Evolutionary conservation across 1,140 invertebrate species (phyloP).

Genomic region (Metopolophium dirhodum): DNA sequence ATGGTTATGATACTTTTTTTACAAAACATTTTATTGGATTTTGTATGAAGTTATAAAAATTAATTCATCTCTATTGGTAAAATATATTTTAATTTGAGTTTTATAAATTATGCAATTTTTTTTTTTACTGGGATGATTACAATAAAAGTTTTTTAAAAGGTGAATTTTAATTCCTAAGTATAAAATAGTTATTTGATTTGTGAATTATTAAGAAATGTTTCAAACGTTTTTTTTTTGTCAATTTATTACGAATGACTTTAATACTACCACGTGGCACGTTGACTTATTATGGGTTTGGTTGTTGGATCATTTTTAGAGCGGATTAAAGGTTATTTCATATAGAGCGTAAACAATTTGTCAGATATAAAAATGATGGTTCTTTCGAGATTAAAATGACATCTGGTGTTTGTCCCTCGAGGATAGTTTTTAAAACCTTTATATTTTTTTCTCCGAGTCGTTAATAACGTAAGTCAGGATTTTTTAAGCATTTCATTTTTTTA

Average conservation of each 20-base stretch:
- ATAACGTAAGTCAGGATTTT: constrained; percentile 20
- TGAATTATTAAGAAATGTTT: neutral
- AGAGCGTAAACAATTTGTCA: constrained; percentile 39
- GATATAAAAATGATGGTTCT: neutral
- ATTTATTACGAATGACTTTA: neutral
- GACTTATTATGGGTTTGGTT: neutral
- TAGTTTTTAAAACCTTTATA: constrained; percentile 14
- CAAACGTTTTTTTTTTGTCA: neutral
- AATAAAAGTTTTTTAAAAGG: neutral
- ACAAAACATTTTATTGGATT: neutral
- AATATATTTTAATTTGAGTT: neutral
- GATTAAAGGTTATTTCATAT: constrained; percentile 36
- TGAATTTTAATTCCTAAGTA: neutral
- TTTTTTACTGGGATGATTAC: neutral
- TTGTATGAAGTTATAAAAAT: neutral
- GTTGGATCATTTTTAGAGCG: neutral
- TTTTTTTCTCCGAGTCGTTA: neutral
- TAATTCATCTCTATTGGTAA: neutral
- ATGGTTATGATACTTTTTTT: neutral
- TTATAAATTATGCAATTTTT: neutral
- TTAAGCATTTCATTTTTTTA: neutral
- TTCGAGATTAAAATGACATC: constrained; percentile 43
- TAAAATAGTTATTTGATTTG: neutral
- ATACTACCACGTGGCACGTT: neutral
- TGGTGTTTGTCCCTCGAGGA: constrained; percentile 19